Conservation (phyloP, 2,797 vertebrate genomes). For the Prunella strophiata region DNA sequence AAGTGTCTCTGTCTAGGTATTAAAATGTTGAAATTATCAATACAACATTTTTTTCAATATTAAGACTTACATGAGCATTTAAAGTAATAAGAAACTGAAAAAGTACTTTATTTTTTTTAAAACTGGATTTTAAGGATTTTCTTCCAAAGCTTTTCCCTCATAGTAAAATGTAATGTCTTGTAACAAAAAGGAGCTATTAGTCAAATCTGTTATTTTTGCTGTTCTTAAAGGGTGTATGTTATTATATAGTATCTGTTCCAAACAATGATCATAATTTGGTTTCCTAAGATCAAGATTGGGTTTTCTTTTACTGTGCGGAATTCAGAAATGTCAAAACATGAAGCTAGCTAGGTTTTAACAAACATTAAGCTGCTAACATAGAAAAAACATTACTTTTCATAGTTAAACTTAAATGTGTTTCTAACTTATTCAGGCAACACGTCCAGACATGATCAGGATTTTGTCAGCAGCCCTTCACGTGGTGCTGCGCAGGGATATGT, state of each 20-base stretch:
- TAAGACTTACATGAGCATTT: not conserved
- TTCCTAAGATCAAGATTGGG: not conserved
- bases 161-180: not conserved
- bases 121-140: not conserved
- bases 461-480: constrained; percentile 96
- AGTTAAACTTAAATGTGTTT: not conserved
- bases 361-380: not conserved
- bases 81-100: not conserved
- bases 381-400: not conserved
- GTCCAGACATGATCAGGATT: constrained; percentile 96
- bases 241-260: not conserved
- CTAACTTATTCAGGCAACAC: constrained; percentile 85
- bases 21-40: not conserved
- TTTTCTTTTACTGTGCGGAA: not conserved
- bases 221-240: not conserved
- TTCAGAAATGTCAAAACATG: not conserved
- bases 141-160: not conserved
- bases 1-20: not conserved
- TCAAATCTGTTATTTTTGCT: not conserved
- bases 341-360: not conserved
- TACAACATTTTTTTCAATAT: not conserved
- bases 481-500: constrained; percentile 98
- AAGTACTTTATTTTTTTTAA: not conserved
- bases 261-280: not conserved
- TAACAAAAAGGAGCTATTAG: not conserved